Evolutionary conservation across 2,113 vertebrate species (phyloP).

Genomic region (Hemicordylus capensis): DNA sequence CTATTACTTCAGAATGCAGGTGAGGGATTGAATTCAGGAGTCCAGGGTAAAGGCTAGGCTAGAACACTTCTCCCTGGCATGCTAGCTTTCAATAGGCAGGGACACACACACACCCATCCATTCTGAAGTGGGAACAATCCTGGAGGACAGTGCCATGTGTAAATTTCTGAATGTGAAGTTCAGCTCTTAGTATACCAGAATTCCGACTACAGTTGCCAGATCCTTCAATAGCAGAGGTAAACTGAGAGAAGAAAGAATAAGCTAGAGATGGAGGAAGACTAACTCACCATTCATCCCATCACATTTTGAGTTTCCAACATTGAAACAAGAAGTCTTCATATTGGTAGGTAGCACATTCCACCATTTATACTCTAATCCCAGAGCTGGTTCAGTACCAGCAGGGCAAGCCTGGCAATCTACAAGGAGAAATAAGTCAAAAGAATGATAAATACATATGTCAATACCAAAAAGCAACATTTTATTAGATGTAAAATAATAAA

Average conservation of each 20-base stretch:
- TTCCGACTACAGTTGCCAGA: conserved; percentile 7
- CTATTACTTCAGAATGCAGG: neutral
- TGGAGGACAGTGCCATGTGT: no score
- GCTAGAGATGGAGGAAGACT: neutral
- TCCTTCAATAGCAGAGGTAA: neutral
- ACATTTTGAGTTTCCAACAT: conserved; percentile 95
- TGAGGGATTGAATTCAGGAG: neutral
- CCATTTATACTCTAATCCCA: conserved; percentile 96
- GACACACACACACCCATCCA: no score
- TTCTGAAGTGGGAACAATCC: neutral
- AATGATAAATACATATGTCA: fast-evolving
- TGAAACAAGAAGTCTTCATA: conserved; percentile 98
- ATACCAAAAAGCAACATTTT: neutral
- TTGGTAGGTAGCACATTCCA: conserved; percentile 93
- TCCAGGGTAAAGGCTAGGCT: neutral
- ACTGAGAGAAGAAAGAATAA: neutral
- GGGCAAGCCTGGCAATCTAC: conserved; percentile 89
- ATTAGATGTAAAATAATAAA: neutral
- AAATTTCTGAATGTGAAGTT: neutral
- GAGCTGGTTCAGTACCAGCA: conserved; percentile 90
- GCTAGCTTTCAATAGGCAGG: neutral
- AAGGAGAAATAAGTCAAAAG: neutral
- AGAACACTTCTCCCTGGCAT: neutral
- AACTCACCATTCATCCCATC: conserved; percentile 94
- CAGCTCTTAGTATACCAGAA: neutral